Base-by-base conservation (phyloP, 2,888 invertebrate species). In the Dryomyza anilis region DNA sequence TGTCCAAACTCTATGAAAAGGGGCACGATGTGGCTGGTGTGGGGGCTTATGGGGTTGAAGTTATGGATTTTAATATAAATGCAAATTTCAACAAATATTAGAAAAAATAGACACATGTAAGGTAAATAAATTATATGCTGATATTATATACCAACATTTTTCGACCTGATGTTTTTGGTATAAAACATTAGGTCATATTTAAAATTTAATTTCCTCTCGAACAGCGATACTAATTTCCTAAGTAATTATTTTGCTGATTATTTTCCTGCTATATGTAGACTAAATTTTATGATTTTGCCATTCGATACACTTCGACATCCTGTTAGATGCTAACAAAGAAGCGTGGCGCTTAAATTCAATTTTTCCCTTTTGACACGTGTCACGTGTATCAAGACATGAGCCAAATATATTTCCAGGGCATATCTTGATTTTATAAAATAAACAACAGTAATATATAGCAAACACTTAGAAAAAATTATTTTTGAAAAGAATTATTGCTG, bases 11-110 rank as follows among this genome's bases (percentile, higher is more conserved):
- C 45, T 12, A 43, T 19, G 14, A 45, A 58, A 29, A 29, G 58
- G 30, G 33, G 12, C 29, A 21, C n/a, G 14, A 3, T 5, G 19
- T 48, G 12, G n/a, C 6, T 55, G 46, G 16, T 21, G 46, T 8
- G 16, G 23, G 8, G 39, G 21, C 1, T n/a, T 29, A 2, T 29
- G 39, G 30, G 48, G 30, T 7, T 14, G 43, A 14, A 53, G 52
- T 61, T 61, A 61, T 61, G 61, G 61, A 61, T 61, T 61, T 61
- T 61, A 61, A 61, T 61, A 61, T 61, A 61, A 61, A 61, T 61
- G 61, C 53, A 61, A 61, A 61, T 61, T 53, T 29, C 1, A 21
- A 8, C 4, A 29, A 52, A 52, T 16, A 27, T 1, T 4, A 10
- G 1, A 14, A 25, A 48, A 48, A 48, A 48, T 25, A 25, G 48